Evolutionary conservation across 2,797 vertebrate species (phyloP), one percentile per base, ranked within the genome.

Genomic region (Aulostomus chinensis): DNA sequence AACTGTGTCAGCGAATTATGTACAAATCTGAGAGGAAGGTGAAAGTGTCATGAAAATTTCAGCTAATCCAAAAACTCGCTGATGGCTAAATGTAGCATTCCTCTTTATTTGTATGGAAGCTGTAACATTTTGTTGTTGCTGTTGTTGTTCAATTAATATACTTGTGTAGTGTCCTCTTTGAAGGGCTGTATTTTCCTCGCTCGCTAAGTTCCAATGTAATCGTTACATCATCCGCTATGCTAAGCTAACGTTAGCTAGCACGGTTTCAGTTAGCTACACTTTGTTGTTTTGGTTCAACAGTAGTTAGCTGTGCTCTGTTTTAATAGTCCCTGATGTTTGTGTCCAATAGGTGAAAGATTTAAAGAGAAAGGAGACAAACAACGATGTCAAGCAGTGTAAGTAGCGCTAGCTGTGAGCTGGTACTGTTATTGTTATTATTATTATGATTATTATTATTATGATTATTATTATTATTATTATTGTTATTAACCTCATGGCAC

Each of bases 321-420:
- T 7, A 17, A 0, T 1, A 15, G 4, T 5, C 5, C 1, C 33
- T 28, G 2, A 10, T 30, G 6, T 43, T 45, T 51, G 29, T 30
- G 8, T 34, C 15, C 13, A 14, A 20, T 55, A 81, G 79, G 12
- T 58, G 18, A 3, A 2, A 32, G 11, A 7, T 8, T 7, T n/a
- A 7, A 17, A 24, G 13, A 2, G 10, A 41, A 64, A 53, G 29
- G 11, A 29, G 25, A 30, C 4, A 4, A 37, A 14, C 33, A 25
- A 60, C 36, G 7, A 88, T 87, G 86, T 78, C 75, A 28, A 67
- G 72, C 33, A 78, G 50, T 24, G 87, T 89, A 68, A 86, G 87
- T 84, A n/a, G n/a, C n/a, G n/a, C n/a, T n/a, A n/a, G n/a, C n/a
- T n/a, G n/a, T n/a, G n/a, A n/a, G n/a, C n/a, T n/a, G n/a, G n/a